phyloP scores from a whole-genome alignment of 2,888 invertebrate genomes.

The Dasypogon diadema region DNA sequence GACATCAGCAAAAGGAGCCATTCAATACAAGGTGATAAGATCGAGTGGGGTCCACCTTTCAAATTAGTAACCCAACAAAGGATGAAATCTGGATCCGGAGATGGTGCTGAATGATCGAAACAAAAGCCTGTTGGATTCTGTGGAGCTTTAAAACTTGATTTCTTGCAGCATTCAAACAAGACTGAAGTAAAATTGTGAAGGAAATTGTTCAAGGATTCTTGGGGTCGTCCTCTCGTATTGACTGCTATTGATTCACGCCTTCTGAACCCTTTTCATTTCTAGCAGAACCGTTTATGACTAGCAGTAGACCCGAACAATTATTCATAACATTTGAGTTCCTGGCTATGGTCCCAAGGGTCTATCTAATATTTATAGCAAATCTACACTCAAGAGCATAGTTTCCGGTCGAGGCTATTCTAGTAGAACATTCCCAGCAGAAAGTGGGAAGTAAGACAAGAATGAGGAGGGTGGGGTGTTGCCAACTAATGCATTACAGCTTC shows the following conservation, averaged over 20 bases:
- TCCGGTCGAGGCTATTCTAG: background rate
- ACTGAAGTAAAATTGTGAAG: too few relatives aligned
- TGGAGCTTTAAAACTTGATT: constrained; percentile 20
- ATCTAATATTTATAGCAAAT: constrained; percentile 14
- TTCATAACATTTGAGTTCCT: constrained; percentile 5
- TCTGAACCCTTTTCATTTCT: background rate
- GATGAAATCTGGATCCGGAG: constrained; percentile 1
- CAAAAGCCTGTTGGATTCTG: constrained; percentile 19
- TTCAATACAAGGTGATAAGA: background rate
- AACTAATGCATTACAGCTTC: constrained; percentile 35
- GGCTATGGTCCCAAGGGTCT: constrained; percentile 12
- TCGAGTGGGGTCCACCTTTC: constrained; percentile 13
- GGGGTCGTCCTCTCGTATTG: background rate
- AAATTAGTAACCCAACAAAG: constrained; percentile 7
- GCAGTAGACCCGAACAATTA: background rate
- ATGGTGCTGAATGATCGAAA: background rate
- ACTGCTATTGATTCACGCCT: too few relatives aligned
- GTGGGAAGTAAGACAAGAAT: background rate
- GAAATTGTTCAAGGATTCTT: background rate
- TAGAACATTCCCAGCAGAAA: too few relatives aligned
- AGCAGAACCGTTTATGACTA: background rate
- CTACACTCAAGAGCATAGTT: background rate
- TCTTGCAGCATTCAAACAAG: too few relatives aligned
- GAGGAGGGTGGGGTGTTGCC: background rate
- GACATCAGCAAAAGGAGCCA: background rate